These are phyloP conservation scores for Isoperla grammatica DNA, from an alignment of 2,888 invertebrate species.

Conservation along the genomic window DNA sequence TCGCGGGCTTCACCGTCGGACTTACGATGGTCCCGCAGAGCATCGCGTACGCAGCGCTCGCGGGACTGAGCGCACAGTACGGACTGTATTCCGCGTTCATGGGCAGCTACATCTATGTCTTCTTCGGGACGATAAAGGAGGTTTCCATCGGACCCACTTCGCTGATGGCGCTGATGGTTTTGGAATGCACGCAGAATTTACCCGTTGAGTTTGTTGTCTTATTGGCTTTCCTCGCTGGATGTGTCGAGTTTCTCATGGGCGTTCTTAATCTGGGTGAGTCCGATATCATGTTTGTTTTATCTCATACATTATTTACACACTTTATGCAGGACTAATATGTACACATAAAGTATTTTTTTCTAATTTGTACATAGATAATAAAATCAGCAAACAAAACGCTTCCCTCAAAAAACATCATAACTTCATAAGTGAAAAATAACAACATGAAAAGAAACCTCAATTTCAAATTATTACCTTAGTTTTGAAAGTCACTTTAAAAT, in stretches of 20 bases:
- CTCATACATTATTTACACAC: too few relatives aligned
- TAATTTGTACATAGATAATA: too few relatives aligned
- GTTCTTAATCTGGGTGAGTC: constrained; percentile 67
- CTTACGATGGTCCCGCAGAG: constrained; percentile 91
- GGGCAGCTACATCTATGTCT: constrained; percentile 79
- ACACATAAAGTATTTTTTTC: too few relatives aligned
- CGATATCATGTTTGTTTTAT: not conserved
- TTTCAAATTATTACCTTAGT: too few relatives aligned
- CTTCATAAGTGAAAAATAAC: too few relatives aligned
- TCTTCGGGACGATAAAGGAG: constrained; percentile 60
- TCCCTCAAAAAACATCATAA: too few relatives aligned
- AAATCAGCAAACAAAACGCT: too few relatives aligned
- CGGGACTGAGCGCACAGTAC: constrained; percentile 75
- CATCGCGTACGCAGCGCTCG: constrained; percentile 84
- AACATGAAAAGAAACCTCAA: too few relatives aligned
- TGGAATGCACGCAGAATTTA: constrained; percentile 63
- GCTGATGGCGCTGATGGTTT: constrained; percentile 80
- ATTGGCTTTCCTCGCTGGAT: constrained; percentile 70
- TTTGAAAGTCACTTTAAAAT: too few relatives aligned
- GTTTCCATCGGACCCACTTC: constrained; percentile 92
- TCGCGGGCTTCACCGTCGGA: constrained; percentile 85
- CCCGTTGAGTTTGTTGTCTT: constrained; percentile 68
- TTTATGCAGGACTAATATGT: too few relatives aligned
- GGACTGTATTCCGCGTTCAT: constrained; percentile 90
- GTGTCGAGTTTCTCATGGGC: constrained; percentile 74